Percentiles rank a stretch among this genome's conserved stretches.
Conservation (phyloP, 1,140 invertebrate species). For the Diorhabda elongata region DNA sequence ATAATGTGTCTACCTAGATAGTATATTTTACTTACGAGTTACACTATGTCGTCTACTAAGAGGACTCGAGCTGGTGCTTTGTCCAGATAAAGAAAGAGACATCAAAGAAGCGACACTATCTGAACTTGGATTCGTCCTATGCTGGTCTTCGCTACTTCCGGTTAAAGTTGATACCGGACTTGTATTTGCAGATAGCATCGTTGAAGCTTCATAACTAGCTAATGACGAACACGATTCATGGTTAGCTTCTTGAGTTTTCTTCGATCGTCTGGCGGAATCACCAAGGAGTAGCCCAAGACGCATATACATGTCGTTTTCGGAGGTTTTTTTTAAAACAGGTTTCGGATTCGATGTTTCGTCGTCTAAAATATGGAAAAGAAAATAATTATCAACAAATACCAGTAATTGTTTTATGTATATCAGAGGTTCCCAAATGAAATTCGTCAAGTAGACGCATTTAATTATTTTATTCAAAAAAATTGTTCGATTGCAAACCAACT, state of each 20-base stretch:
- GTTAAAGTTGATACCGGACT: conserved; percentile 86
- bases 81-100: conserved; percentile 70
- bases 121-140: conserved; percentile 56
- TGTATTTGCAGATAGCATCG: conserved; percentile 70
- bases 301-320: conserved; percentile 79
- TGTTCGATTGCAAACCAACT: background rate
- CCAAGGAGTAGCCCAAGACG: conserved; percentile 78
- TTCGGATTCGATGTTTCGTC: conserved; percentile 65
- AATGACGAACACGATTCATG: conserved; percentile 64
- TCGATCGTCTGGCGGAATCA: conserved; percentile 53
- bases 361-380: conserved; percentile 50
- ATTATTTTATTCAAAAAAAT: background rate
- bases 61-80: conserved; percentile 73
- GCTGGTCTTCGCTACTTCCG: conserved; percentile 65
- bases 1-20: no score
- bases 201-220: conserved; percentile 70
- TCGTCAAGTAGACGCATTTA: no score
- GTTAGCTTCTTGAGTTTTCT: conserved; percentile 48
- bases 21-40: conserved; percentile 58
- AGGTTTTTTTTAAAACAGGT: conserved; percentile 53
- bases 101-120: conserved; percentile 77
- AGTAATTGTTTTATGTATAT: no score
- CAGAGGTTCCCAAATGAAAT: background rate
- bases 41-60: conserved; percentile 74
- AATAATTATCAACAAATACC: conserved; percentile 3